Base-by-base conservation (phyloP, 1,140 invertebrate genomes). In the Drosophila biarmipes region DNA sequence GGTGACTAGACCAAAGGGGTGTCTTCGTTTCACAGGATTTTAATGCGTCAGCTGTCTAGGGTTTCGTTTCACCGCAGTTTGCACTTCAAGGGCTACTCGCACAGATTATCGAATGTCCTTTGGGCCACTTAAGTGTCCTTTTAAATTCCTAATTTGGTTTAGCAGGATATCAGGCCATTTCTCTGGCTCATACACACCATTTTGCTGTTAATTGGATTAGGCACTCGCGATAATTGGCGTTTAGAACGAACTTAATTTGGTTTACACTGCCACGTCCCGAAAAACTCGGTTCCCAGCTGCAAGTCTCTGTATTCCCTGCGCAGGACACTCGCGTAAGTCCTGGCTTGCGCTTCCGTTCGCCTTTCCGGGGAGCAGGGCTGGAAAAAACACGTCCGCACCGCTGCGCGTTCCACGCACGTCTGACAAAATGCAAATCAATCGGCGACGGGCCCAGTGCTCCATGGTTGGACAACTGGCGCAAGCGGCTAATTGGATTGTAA, bases 401-500 rank as follows among this genome's bases (percentile, higher is more conserved):
- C 74, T 84, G 81, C 85, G 82, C 79, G 73, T 73, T 78, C 55
- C 74, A 87, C 79, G 81, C 80, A 76, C 78, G 72, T 91, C 90
- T 91, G 90, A 78, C 67, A 57, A 34, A 76, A 71, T 81, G 68
- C 62, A 80, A 90, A 90, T 80, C 81, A 79, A 85, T 90, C 80
- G 58, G 61, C 56, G 40, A 56, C 58, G 64, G 67, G 64, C n/a
- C 62, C 53, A 54, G 38, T 64, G 14, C 15, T 38, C 51, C 38
- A 46, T 31, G 7, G 24, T 66, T 43, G 55, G 52, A 42, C 51
- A 78, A 78, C 61, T 58, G 59, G 73, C 51, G 71, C 69, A 59
- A 14, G 14, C 7, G 51, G 51, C 90, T 91, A 91, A 91, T 91
- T 91, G 90, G 90, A 91, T 91, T 91, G 90, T 74, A 89, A 91